Evolutionary conservation across 2,888 invertebrate genomes (phyloP), one percentile per base, ranked within the genome.

Genomic region (Sinodicranocentrus sp.): DNA sequence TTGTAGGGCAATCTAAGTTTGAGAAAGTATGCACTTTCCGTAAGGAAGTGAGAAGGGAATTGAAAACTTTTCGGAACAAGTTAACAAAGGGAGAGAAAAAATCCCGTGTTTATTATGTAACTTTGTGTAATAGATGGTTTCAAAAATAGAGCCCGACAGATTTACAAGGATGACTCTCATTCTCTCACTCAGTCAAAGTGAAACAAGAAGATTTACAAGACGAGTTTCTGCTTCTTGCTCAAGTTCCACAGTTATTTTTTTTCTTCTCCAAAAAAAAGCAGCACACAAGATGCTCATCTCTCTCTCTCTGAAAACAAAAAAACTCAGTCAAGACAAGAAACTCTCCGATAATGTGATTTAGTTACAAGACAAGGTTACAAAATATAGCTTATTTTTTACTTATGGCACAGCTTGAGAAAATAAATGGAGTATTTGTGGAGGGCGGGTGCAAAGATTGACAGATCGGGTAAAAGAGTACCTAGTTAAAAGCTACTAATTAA

Each of bases 71-170:
- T 76, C 76, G 76, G 76, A 76, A 76, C 76, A 76, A 65, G 33
- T 67, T 75, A 28, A 44, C 61, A 73, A 57, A 25, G 39, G 54
- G 71, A 71, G 23, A 28, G 54, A 23, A 63, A 48, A 76, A 76
- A 54, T 67, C 61, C 26, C 25, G 33, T 67, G 67, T 76, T 65
- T 76, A 76, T 76, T 76, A 67, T 76, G 76, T 65, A 76, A 76
- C 54, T 76, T 76, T 67, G 21, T 57, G 57, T 54, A 76, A 76
- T 65, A 57, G 65, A 67, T 76, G 54, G 39, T 39, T 84, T 77
- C 71, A 72, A 72, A 63, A 83, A 61, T 76, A 71, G 83, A 84
- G 72, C 17, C 70, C 17, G 83, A 84, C 78, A 78, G 83, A 84
- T 84, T 84, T 84, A 84, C 83, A 76, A 63, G 76, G 39, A 76